A percentile compares a stretch with the other conserved stretches of the same genome.
These are phyloP conservation scores for Drosophila lacteicornis DNA, from an alignment of 1,140 invertebrate genomes.

Conservation along the genomic window DNA sequence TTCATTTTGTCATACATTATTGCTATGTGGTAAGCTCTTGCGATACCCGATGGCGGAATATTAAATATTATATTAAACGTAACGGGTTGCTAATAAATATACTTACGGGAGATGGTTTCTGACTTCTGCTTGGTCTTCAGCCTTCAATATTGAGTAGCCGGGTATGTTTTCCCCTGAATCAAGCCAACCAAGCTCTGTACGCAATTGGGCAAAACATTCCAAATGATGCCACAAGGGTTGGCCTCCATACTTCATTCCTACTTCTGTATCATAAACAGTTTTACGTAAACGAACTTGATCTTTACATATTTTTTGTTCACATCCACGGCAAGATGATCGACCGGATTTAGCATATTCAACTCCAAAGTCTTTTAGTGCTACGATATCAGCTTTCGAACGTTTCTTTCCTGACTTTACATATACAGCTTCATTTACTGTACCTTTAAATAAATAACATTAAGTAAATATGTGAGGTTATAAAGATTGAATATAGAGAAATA, in stretches of 20 bases:
- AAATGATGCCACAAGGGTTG: slow-evolving; percentile 95
- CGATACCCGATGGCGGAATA: too few relatives aligned
- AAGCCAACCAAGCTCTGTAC: slow-evolving; percentile 90
- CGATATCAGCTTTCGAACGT: slow-evolving; percentile 74
- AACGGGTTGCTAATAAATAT: slow-evolving; percentile 1
- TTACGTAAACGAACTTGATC: slow-evolving; percentile 93
- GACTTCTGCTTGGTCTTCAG: slow-evolving; percentile 91
- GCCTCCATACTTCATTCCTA: slow-evolving; percentile 92
- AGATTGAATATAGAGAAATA: background rate
- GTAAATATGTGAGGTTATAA: background rate
- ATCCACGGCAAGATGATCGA: slow-evolving; percentile 92
- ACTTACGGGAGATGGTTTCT: slow-evolving; percentile 85
- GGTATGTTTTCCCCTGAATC: slow-evolving; percentile 89
- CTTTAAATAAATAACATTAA: slow-evolving; percentile 18
- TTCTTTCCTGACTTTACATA: slow-evolving; percentile 81
- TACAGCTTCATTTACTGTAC: slow-evolving; percentile 10
- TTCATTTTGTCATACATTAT: too few relatives aligned
- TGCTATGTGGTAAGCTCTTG: too few relatives aligned
- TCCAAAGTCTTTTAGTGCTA: slow-evolving; percentile 89
- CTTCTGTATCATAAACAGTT: slow-evolving; percentile 93
- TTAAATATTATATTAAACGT: too few relatives aligned
- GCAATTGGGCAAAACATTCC: slow-evolving; percentile 92
- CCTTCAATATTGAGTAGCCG: slow-evolving; percentile 90
- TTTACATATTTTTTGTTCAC: slow-evolving; percentile 95
- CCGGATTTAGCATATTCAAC: slow-evolving; percentile 96